These are phyloP conservation scores for Chaenocephalus aceratus DNA, from an alignment of 2,113 vertebrate species.

Conservation along the genomic window DNA sequence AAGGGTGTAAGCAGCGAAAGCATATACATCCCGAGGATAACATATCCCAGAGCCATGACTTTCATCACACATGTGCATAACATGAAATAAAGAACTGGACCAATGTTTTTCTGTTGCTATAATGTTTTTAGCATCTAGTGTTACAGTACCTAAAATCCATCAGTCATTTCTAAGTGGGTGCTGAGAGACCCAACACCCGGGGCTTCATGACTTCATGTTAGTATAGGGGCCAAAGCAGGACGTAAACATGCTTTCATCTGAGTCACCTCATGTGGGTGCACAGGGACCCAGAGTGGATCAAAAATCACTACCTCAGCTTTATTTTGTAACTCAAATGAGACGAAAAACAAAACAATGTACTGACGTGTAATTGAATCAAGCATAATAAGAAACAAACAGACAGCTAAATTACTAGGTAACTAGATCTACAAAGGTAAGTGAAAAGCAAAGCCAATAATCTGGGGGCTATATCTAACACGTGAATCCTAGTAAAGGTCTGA, in stretches of 20 bases:
- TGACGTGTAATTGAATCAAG: slow-evolving; percentile 49
- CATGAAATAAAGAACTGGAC: slow-evolving; percentile 40
- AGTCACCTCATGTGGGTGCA: slow-evolving; percentile 34
- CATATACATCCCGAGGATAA: slow-evolving; percentile 30
- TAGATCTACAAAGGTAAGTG: slow-evolving; percentile 32
- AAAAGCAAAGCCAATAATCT: slow-evolving; percentile 61
- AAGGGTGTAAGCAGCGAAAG: slow-evolving; percentile 16
- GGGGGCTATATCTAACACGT: slow-evolving; percentile 36
- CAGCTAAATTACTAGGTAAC: slow-evolving; percentile 34
- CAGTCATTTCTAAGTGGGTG: slow-evolving; percentile 76
- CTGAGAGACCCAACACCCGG: slow-evolving; percentile 66
- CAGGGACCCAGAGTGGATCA: slow-evolving; percentile 6
- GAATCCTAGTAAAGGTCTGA: slow-evolving; percentile 43
- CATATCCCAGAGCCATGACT: slow-evolving; percentile 37
- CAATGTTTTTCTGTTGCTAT: slow-evolving; percentile 68
- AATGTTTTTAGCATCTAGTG: slow-evolving; percentile 66
- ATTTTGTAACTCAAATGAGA: slow-evolving; percentile 24
- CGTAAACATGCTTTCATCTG: slow-evolving; percentile 46
- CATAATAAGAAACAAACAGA: slow-evolving; percentile 44
- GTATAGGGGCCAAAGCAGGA: slow-evolving; percentile 63
- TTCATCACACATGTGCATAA: slow-evolving; percentile 54
- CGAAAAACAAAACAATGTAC: slow-evolving; percentile 12
- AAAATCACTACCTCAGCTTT: slow-evolving; percentile 21
- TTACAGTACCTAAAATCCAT: slow-evolving; percentile 72
- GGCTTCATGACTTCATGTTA: slow-evolving; percentile 74